phyloP scores from a whole-genome alignment of 2,888 invertebrate genomes.

The Ptycholaimellus sp. region DNA sequence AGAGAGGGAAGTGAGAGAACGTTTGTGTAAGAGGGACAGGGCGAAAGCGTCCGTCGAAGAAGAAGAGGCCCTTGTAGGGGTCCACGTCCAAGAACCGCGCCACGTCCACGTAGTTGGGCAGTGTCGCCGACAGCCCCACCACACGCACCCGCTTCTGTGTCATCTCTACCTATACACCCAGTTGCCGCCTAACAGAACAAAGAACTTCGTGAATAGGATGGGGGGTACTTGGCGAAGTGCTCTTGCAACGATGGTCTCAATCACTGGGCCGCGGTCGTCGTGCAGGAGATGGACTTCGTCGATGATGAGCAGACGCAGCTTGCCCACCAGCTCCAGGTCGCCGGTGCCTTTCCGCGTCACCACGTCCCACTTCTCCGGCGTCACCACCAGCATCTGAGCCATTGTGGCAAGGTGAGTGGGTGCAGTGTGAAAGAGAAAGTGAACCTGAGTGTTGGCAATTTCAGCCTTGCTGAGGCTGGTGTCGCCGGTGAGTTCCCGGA shows the following conservation, averaged over 20 bases:
- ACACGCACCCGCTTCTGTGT: constrained; percentile 61
- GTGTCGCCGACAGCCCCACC: constrained; percentile 78
- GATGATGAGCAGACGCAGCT: constrained; percentile 74
- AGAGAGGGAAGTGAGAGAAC: too few relatives aligned
- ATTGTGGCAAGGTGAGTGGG: too few relatives aligned
- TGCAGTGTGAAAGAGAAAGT: too few relatives aligned
- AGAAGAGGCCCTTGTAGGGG: constrained; percentile 41
- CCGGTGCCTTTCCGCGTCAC: constrained; percentile 67
- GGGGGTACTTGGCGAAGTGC: constrained; percentile 69
- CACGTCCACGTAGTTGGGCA: constrained; percentile 91
- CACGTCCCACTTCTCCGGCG: constrained; percentile 99
- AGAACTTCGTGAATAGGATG: too few relatives aligned
- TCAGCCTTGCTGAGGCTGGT: constrained; percentile 86
- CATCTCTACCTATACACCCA: constrained; percentile 34
- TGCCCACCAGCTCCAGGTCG: constrained; percentile 60
- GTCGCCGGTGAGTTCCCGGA: constrained; percentile 83
- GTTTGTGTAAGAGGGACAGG: constrained; percentile 79
- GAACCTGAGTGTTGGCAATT: constrained; percentile 62
- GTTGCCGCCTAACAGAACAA: too few relatives aligned
- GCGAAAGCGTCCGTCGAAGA: constrained; percentile 51
- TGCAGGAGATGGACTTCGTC: constrained; percentile 91
- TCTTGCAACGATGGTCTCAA: constrained; percentile 82
- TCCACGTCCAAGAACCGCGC: constrained; percentile 78
- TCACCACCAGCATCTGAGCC: constrained; percentile 75
- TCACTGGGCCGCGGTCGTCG: constrained; percentile 85